Conservation (phyloP, 1,140 invertebrate genomes). For the Camponotus floridanus region DNA sequence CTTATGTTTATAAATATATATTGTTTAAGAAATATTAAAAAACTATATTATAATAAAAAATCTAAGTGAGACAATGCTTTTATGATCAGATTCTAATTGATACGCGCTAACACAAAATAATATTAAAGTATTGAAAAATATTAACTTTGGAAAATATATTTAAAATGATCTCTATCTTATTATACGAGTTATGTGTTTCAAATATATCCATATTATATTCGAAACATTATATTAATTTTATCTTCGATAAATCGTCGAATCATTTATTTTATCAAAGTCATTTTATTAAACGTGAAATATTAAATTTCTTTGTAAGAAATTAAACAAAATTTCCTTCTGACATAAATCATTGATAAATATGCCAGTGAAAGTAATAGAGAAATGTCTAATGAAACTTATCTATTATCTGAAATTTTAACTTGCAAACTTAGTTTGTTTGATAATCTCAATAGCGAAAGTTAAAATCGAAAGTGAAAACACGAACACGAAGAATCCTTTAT, state of each 20-base stretch:
- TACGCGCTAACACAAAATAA: too few species aligned
- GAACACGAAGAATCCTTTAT: not conserved
- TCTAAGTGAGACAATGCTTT: too few species aligned
- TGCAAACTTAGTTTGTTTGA: not conserved
- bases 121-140: too few species aligned
- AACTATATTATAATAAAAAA: too few species aligned
- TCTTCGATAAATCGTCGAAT: not conserved
- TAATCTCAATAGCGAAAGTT: not conserved
- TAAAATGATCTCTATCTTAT: too few species aligned
- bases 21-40: too few species aligned
- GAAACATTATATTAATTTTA: too few species aligned
- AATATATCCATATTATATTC: not conserved
- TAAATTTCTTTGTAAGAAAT: not conserved
- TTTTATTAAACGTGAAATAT: not conserved
- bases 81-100: too few species aligned
- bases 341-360: not conserved
- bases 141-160: too few species aligned
- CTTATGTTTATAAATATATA: not conserved
- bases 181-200: too few species aligned
- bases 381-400: not conserved
- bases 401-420: not conserved
- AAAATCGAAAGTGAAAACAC: not conserved
- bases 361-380: not conserved
- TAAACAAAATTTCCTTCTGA: not conserved
- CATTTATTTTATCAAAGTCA: not conserved